Evolutionary conservation across 2,888 invertebrate genomes (phyloP).

Genomic region (Acrocyrtus sp.): DNA sequence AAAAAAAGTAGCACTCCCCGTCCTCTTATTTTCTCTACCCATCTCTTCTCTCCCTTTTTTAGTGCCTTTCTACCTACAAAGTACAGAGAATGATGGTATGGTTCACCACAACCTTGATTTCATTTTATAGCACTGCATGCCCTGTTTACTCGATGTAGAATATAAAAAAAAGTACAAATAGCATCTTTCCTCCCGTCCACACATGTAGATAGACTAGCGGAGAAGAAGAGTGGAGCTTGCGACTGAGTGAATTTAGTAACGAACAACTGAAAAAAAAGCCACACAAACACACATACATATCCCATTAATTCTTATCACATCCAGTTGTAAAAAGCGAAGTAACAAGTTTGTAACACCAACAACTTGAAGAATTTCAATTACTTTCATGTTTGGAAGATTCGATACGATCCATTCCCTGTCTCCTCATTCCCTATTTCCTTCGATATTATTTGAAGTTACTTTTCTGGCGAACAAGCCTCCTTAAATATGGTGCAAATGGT

Average conservation of each 20-base stretch:
- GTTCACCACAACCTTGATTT: conserved; percentile 45
- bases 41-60: background rate
- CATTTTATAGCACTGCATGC: conserved; percentile 9
- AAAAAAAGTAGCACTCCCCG: conserved; percentile 32
- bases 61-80: background rate
- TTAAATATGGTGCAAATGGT: conserved; percentile 26
- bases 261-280: conserved; percentile 14
- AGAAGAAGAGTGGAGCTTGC: too few species aligned
- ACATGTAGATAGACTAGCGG: too few species aligned
- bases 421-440: too few species aligned
- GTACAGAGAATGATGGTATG: too few species aligned
- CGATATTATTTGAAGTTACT: too few species aligned
- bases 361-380: conserved; percentile 55
- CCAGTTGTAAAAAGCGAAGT: conserved; percentile 52
- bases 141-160: too few species aligned
- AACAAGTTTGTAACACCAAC: conserved; percentile 55
- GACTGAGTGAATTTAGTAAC: conserved; percentile 5
- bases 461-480: too few species aligned
- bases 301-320: conserved; percentile 55
- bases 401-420: conserved; percentile 22
- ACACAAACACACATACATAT: conserved; percentile 9
- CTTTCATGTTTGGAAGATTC: conserved; percentile 40
- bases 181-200: too few species aligned
- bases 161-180: too few species aligned
- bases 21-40: too few species aligned